These are phyloP conservation scores for Formica exsecta DNA, from an alignment of 1,140 invertebrate genomes.

Conservation along the genomic window DNA sequence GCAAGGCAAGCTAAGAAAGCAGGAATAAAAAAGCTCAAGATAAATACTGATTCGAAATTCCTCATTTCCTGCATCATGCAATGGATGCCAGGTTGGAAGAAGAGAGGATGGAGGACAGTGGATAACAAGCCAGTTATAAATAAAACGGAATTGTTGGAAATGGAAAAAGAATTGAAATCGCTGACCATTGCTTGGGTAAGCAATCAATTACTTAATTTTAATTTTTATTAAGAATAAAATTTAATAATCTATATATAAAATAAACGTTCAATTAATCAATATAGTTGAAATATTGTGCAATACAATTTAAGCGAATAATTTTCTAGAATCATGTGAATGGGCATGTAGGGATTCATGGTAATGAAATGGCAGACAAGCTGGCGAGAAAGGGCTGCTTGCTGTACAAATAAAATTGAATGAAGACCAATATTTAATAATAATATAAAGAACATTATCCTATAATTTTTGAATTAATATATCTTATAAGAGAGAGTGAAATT, in stretches of 20 bases:
- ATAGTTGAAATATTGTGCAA: slow-evolving; percentile 9
- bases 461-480: too few relatives aligned
- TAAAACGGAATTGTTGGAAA: slow-evolving; percentile 92
- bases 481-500: not conserved
- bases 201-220: slow-evolving; percentile 47
- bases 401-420: not conserved
- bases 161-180: slow-evolving; percentile 89
- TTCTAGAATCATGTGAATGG: slow-evolving; percentile 90
- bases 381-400: slow-evolving; percentile 87
- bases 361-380: slow-evolving; percentile 95
- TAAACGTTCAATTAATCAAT: slow-evolving; percentile 5
- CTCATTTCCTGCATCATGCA: slow-evolving; percentile 95
- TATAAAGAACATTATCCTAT: not conserved
- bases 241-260: slow-evolving; percentile 33
- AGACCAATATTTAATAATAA: not conserved
- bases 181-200: slow-evolving; percentile 91
- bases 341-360: slow-evolving; percentile 93
- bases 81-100: slow-evolving; percentile 96
- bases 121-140: slow-evolving; percentile 93
- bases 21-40: slow-evolving; percentile 91
- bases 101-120: slow-evolving; percentile 92
- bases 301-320: not conserved
- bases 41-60: slow-evolving; percentile 97
- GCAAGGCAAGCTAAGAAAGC: slow-evolving; percentile 90
- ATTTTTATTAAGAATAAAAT: slow-evolving; percentile 11